Base-by-base conservation (phyloP, 2,113 vertebrate species). In the Eurypyga helias region DNA sequence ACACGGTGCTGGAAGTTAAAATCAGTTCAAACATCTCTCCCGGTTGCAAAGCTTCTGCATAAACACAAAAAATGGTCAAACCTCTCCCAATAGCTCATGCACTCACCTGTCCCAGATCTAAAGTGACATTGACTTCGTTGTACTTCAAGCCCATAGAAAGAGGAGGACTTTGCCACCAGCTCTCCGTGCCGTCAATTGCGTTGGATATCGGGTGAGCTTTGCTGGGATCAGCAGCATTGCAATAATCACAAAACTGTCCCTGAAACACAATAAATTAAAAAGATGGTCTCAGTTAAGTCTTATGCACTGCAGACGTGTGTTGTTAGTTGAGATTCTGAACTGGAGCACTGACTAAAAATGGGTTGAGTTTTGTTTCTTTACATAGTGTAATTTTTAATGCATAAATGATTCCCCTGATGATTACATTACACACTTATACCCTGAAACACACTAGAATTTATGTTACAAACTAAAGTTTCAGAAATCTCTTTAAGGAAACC, bases 111-210 rank as follows among this genome's bases (percentile, higher is more conserved):
- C 99, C 99, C 79, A 99, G 98, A 82, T 99, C 99, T 96, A 99
- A 96, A 29, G 99, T 99, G 83, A 99, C 97, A 34, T 99, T 99
- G 93, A 99, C 99, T 93, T 98, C 92, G 0, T 99, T 99, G 98
- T 99, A 99, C 67, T 70, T 97, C 41, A 93, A 61, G 41, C 99
- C 99, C 49, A 97, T 97, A n/a, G 99, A 99, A 23, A 99, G 99
- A 89, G 99, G 99, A 6, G 99, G 99, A 81, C 99, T 99, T 86
- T 99, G 99, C 99, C 99, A 99, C 99, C 99, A 99, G 25, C 98
- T 98, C 82, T 99, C 99, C 0, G 99, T 99, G 84, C 99, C 99
- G 21, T 99, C 99, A 6, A 99, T 98, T 7, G 99, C 99, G 1
- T 99, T 98, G 80, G 96, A 98, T 72, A 98, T 95, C 0, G 99